These are phyloP conservation scores for Ameiurus melas DNA, from an alignment of 2,113 vertebrate species.

Conservation along the genomic window DNA sequence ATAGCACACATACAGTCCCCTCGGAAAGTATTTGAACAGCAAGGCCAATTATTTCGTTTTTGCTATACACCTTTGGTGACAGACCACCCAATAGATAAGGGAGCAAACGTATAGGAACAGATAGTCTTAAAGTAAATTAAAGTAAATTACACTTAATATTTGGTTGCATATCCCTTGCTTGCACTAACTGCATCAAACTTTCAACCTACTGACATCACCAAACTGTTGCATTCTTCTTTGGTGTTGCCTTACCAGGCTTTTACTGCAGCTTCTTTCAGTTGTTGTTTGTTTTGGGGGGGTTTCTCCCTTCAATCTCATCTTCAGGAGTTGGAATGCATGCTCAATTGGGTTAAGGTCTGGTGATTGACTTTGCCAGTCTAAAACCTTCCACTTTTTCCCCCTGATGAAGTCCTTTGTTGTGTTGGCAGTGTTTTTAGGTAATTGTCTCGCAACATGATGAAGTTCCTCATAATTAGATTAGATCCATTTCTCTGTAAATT, in stretches of 20 bases:
- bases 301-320: not conserved
- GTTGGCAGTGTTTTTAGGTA: not conserved
- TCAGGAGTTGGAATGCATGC: not conserved
- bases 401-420: not conserved
- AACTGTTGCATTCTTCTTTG: too few relatives aligned
- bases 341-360: not conserved
- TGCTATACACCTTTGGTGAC: not conserved
- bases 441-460: not conserved
- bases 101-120: not conserved
- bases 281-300: not conserved
- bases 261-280: not conserved
- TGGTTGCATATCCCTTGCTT: too few relatives aligned
- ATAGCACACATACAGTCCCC: not conserved
- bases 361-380: not conserved
- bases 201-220: not conserved
- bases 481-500: not conserved
- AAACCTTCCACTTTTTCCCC: not conserved
- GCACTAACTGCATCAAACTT: too few relatives aligned
- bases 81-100: not conserved
- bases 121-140: not conserved
- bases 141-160: not conserved
- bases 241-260: not conserved
- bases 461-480: not conserved
- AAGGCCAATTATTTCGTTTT: not conserved
- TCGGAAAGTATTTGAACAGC: not conserved